Conservation (phyloP, 2,888 invertebrate species). For the Malacosoma neustria region DNA sequence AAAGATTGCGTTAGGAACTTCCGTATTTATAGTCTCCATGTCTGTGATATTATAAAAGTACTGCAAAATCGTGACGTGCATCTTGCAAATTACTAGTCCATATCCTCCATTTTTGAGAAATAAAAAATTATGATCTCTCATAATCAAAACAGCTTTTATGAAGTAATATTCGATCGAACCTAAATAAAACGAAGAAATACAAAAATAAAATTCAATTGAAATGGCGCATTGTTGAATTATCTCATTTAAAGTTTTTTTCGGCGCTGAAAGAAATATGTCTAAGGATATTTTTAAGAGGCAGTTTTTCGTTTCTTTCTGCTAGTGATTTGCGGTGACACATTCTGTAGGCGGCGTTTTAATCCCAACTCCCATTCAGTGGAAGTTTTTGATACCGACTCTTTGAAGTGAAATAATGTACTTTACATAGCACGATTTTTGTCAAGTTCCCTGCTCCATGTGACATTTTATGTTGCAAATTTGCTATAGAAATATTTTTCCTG, state of each 20-base stretch:
- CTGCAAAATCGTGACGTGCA: too few relatives aligned
- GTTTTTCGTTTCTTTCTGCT: background rate
- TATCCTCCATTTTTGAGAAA: too few relatives aligned
- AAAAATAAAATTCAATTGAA: background rate
- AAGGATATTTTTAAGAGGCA: background rate
- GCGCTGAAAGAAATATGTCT: background rate
- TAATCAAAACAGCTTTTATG: too few relatives aligned
- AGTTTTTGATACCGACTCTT: constrained; percentile 26
- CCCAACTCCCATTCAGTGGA: constrained; percentile 25
- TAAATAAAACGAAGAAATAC: background rate
- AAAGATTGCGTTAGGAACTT: too few relatives aligned
- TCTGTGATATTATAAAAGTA: too few relatives aligned
- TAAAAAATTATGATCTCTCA: too few relatives aligned
- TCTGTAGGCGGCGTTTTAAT: constrained; percentile 35
- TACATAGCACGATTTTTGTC: constrained; percentile 16
- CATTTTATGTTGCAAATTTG: too few relatives aligned
- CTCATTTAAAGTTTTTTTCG: background rate
- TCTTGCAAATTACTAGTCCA: too few relatives aligned
- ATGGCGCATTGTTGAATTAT: background rate
- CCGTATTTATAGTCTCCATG: too few relatives aligned
- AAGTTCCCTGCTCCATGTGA: too few relatives aligned
- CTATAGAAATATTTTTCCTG: too few relatives aligned
- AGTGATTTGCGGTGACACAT: constrained; percentile 22
- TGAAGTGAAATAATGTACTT: constrained; percentile 9
- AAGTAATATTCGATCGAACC: too few relatives aligned